Percentiles rank a stretch among this genome's conserved stretches.
phyloP scores from a whole-genome alignment of 2,113 vertebrate species.

The Dasyurus viverrinus region DNA sequence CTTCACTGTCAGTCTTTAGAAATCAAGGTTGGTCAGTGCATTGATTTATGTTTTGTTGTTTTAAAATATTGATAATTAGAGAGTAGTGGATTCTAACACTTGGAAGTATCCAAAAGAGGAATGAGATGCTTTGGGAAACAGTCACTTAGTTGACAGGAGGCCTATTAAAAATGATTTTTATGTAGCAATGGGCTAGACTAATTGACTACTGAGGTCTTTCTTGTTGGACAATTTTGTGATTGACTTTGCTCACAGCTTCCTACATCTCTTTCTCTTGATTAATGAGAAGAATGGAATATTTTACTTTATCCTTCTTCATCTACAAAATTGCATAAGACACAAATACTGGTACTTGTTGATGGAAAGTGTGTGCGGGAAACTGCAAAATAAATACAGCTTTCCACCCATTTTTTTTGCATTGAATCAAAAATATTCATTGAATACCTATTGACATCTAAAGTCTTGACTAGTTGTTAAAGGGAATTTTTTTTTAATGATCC shows the following conservation, averaged over 20 bases:
- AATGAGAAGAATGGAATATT: background rate
- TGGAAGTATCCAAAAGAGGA: background rate
- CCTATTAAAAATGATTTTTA: background rate
- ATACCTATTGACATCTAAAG: background rate
- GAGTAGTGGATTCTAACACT: background rate
- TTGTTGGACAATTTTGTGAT: background rate
- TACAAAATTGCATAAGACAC: constrained; percentile 37
- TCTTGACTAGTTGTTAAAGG: background rate
- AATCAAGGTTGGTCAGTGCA: background rate
- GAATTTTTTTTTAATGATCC: background rate
- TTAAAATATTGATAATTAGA: background rate
- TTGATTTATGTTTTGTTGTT: background rate
- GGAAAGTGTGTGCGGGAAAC: background rate
- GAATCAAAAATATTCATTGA: background rate
- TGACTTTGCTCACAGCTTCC: constrained; percentile 43
- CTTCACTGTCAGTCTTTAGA: background rate
- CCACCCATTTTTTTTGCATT: background rate
- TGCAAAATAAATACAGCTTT: constrained; percentile 6
- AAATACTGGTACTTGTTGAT: background rate
- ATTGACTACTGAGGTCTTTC: background rate
- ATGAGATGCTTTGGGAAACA: background rate
- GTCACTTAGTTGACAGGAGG: background rate
- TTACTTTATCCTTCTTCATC: constrained; percentile 38
- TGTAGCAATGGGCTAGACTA: background rate
- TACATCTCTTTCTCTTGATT: background rate